Base-by-base conservation (phyloP, 1,140 invertebrate genomes). In the Archegozetes longisetosus region DNA sequence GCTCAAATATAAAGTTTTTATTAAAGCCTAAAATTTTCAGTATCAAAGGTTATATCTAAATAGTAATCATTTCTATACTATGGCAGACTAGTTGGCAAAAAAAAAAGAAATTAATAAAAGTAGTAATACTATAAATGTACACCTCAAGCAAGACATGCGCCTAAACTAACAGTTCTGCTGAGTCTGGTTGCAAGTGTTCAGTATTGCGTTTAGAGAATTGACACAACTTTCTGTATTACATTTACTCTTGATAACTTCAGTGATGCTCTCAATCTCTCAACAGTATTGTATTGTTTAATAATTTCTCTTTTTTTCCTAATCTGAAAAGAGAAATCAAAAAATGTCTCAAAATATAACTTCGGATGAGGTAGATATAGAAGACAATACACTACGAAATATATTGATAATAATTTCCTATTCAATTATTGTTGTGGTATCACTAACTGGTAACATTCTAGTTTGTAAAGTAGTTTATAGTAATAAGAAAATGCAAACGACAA, bases 401-500 rank as follows among this genome's bases (percentile, higher is more conserved):
- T 9, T 88, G 4, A 86, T 93, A 26, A 86, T 88, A 0, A 79
- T 88, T 26, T 81, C 90, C 66, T 93, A 92, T 70, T 85, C 86
- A 0, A 76, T 89, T 57, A 89, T 94, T 59, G 83, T 86, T 26
- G 75, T 92, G 4, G 77, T 92, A 46, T 89, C 90, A 22, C 74
- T 94, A 0, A 75, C 91, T 27, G 91, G 91, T 60, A 95, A 94
- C 72, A 80, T 81, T 0, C 73, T 94, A 26, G 88, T 91, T 3
- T 77, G 78, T n/a, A 70, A 79, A 25, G 83, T 91, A 0, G 85
- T 55, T 1, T 28, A 62, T 14, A 62, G 55, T 28, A 91, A 93
- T 74, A 83, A 86, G 55, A 83, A 86, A 68, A 92, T 94, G 88
- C 76, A 88, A 64, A 89, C 86, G 9, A 92, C 89, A 1, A 94